phyloP scores from a whole-genome alignment of 2,888 invertebrate genomes.

The Branchipolynoe longqiensis region DNA sequence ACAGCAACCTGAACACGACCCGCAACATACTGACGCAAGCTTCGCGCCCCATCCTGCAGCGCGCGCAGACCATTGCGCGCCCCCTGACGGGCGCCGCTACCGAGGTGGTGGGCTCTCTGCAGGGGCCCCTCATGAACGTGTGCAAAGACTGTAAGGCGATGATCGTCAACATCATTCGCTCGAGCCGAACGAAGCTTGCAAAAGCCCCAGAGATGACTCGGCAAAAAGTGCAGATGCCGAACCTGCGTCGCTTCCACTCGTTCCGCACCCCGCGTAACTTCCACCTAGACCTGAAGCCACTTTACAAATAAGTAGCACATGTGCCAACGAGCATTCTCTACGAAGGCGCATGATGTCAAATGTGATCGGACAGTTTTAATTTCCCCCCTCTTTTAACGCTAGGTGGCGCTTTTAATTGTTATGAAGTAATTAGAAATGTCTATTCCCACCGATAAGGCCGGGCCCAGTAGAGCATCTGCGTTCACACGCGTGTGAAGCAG shows the following conservation, averaged over 20 bases:
- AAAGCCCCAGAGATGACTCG: conserved; percentile 51
- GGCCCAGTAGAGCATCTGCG: background rate
- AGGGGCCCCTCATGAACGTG: conserved; percentile 90
- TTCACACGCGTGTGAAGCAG: background rate
- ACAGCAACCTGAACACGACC: conserved; percentile 62
- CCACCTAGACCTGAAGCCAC: conserved; percentile 68
- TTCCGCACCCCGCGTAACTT: conserved; percentile 63
- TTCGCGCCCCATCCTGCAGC: conserved; percentile 54
- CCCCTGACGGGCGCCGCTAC: conserved; percentile 43
- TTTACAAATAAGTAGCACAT: conserved; percentile 60
- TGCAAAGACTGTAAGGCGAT: conserved; percentile 97
- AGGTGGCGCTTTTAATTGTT: background rate
- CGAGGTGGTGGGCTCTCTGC: conserved; percentile 46
- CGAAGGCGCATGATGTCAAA: conserved; percentile 1
- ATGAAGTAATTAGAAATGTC: background rate
- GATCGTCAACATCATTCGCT: conserved; percentile 95
- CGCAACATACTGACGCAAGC: background rate
- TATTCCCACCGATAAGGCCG: conserved; percentile 34
- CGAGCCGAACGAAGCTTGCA: conserved; percentile 86
- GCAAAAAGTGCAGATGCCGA: conserved; percentile 48
- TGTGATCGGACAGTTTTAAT: conserved; percentile 5
- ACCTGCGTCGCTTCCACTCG: conserved; percentile 5
- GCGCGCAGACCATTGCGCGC: conserved; percentile 59
- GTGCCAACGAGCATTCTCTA: background rate
- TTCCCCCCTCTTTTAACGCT: background rate